These are phyloP conservation scores for Neodiprion pinetum DNA, from an alignment of 1,140 invertebrate species.

Conservation along the genomic window DNA sequence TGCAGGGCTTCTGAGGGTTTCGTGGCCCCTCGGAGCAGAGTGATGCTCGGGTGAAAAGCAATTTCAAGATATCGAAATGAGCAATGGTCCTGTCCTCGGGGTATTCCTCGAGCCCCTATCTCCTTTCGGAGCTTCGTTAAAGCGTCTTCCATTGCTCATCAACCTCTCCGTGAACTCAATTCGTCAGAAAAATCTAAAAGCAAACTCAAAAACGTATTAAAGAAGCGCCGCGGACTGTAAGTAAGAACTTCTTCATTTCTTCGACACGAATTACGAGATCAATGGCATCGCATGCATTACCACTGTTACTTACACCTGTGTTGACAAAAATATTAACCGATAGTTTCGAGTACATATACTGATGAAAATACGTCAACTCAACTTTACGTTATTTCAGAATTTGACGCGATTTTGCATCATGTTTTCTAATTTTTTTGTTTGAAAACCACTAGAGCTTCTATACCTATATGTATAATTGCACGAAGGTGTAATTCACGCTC, in stretches of 20 bases:
- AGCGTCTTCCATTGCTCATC: constrained; percentile 1
- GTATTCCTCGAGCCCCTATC: neutral
- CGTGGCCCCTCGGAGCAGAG: neutral
- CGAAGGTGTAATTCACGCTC: no score
- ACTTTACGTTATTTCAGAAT: no score
- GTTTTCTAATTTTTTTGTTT: no score
- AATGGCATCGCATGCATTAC: no score
- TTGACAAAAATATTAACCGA: no score
- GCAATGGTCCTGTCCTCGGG: neutral
- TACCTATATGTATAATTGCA: no score
- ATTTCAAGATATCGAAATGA: constrained; percentile 3
- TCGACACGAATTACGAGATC: neutral
- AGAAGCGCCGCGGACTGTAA: neutral
- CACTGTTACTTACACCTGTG: no score
- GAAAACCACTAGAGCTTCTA: no score
- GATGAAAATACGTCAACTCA: no score
- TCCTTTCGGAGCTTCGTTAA: neutral
- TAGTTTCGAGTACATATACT: no score
- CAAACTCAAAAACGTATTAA: neutral
- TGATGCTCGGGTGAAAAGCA: neutral
- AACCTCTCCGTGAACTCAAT: neutral
- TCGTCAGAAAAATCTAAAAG: neutral
- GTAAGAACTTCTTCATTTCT: neutral
- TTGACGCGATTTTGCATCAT: no score
- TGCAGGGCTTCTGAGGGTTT: neutral